phyloP scores from a whole-genome alignment of 1,140 invertebrate species.

The Drosophila rhopaloa region DNA sequence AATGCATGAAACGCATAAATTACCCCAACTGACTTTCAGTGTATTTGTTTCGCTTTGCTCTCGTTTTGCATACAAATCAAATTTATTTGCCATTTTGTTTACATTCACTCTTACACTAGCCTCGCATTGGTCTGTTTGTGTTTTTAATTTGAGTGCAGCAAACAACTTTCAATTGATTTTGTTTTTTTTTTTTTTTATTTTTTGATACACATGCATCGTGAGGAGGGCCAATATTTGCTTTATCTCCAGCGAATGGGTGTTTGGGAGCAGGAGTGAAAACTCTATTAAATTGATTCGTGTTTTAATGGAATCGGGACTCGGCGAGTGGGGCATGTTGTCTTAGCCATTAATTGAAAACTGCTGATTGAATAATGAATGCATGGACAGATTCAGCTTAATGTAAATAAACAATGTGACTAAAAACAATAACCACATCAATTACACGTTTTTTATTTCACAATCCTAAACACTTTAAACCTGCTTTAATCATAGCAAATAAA shows the following conservation, averaged over 20 bases:
- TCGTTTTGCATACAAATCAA: constrained; percentile 53
- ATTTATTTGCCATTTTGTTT: constrained; percentile 75
- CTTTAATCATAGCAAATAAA: constrained; percentile 5
- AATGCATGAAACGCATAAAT: constrained; percentile 41
- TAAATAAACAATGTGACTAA: constrained; percentile 21
- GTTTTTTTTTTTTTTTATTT: constrained; percentile 2
- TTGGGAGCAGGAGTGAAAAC: constrained; percentile 12
- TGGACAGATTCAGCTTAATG: constrained; percentile 16
- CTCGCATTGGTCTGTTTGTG: constrained; percentile 48
- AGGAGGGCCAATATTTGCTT: constrained; percentile 39
- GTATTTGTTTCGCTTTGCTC: constrained; percentile 22
- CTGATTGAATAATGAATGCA: constrained; percentile 50
- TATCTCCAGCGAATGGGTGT: constrained; percentile 24
- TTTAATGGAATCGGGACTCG: constrained; percentile 43
- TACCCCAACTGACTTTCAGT: not conserved
- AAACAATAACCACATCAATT: constrained; percentile 8
- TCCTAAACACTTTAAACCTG: constrained; percentile 3
- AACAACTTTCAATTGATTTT: constrained; percentile 62
- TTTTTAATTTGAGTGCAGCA: constrained; percentile 69
- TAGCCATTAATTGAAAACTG: constrained; percentile 49
- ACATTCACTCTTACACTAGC: constrained; percentile 46
- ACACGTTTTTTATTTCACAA: not conserved
- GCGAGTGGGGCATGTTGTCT: constrained; percentile 32
- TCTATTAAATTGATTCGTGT: constrained; percentile 52
- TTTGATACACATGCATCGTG: constrained; percentile 23